phyloP scores from a whole-genome alignment of 2,888 invertebrate species.

The Muschampia plurimacula region DNA sequence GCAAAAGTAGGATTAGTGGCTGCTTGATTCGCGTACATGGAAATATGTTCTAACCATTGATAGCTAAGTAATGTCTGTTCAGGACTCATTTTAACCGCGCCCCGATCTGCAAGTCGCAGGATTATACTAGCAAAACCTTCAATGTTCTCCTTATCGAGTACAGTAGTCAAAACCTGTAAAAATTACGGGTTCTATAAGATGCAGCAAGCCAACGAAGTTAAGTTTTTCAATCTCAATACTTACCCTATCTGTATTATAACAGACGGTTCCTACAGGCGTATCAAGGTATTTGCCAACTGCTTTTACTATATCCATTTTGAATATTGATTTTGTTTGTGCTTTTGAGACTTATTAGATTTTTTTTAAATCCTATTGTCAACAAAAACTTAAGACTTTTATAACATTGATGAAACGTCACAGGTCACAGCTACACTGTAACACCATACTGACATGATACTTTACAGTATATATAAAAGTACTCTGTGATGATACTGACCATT shows the following conservation, averaged over 20 bases:
- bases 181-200: background rate
- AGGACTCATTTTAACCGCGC: conserved; percentile 65
- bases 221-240: background rate
- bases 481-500: too few species aligned
- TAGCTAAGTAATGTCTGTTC: conserved; percentile 77
- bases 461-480: too few species aligned
- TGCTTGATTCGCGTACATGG: conserved; percentile 83
- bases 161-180: conserved; percentile 79
- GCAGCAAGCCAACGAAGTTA: background rate
- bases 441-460: too few species aligned
- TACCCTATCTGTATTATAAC: conserved; percentile 84
- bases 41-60: conserved; percentile 89
- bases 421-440: too few species aligned
- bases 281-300: conserved; percentile 84
- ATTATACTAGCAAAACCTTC: conserved; percentile 84
- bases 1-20: conserved; percentile 69
- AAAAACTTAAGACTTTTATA: too few species aligned
- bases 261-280: conserved; percentile 78
- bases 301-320: conserved; percentile 68
- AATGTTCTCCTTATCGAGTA: conserved; percentile 71
- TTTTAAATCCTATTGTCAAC: too few species aligned
- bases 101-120: conserved; percentile 73
- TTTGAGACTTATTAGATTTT: too few species aligned
- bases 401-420: too few species aligned
- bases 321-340: background rate